Conservation (phyloP, 2,113 vertebrate species). For the Vidua chalybeata region DNA sequence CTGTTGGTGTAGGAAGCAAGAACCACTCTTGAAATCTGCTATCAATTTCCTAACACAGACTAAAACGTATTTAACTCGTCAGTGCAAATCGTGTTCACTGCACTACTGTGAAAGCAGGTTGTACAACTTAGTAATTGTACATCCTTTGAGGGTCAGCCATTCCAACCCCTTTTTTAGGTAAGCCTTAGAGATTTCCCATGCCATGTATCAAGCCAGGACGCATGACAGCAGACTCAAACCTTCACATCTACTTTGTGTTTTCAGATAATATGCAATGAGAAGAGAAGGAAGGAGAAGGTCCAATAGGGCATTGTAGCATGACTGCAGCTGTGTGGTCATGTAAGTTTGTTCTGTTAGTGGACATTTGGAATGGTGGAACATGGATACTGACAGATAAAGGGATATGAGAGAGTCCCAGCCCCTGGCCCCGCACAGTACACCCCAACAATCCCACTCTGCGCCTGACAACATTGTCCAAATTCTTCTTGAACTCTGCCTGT, state of each 20-base stretch:
- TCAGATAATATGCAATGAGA: neutral
- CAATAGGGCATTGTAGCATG: neutral
- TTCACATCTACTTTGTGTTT: neutral
- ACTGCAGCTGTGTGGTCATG: rapidly evolving
- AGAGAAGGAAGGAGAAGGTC: neutral
- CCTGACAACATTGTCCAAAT: neutral
- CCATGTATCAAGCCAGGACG: neutral
- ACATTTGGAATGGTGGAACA: neutral
- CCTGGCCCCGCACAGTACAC: too few relatives aligned
- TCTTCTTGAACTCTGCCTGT: neutral
- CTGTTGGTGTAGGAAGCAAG: neutral
- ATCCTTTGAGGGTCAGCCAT: neutral
- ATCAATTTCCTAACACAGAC: neutral
- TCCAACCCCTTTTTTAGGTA: neutral
- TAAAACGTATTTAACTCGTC: neutral
- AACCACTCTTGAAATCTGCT: neutral
- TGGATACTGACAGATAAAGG: neutral
- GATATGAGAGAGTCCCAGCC: neutral
- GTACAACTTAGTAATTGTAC: neutral
- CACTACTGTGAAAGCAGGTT: neutral
- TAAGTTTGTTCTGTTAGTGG: neutral
- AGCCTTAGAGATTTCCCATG: neutral
- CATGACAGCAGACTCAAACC: neutral
- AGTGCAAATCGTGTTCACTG: neutral
- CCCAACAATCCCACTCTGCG: neutral